Evolutionary conservation across 1,140 invertebrate species (phyloP).

Genomic region (Amyelois transitella): DNA sequence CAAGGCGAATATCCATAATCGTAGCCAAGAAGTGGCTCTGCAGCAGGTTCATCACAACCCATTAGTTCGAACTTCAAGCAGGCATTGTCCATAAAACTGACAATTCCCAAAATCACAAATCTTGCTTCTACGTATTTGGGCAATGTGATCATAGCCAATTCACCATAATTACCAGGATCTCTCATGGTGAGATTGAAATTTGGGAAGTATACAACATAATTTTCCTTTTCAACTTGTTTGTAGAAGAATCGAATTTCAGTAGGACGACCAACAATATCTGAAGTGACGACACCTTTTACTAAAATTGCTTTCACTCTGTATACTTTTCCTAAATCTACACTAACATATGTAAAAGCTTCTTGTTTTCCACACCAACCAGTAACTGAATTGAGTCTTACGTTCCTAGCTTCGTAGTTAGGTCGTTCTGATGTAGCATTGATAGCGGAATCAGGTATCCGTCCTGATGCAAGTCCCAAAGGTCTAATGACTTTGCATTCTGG

Average conservation of each 20-base stretch:
- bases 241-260: conserved; percentile 98
- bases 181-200: conserved; percentile 95
- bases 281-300: conserved; percentile 95
- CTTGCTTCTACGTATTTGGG: conserved; percentile 94
- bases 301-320: conserved; percentile 93
- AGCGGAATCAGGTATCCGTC: conserved; percentile 94
- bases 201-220: conserved; percentile 97
- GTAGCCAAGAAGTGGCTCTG: conserved; percentile 90
- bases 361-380: conserved; percentile 97
- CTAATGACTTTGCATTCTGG: conserved; percentile 95
- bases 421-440: conserved; percentile 96
- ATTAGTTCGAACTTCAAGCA: conserved; percentile 97
- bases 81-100: conserved; percentile 97
- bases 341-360: conserved; percentile 96
- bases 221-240: conserved; percentile 93
- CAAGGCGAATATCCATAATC: conserved; percentile 96
- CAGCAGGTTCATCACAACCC: conserved; percentile 90
- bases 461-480: conserved; percentile 93
- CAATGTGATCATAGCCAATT: conserved; percentile 95
- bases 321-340: conserved; percentile 93
- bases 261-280: conserved; percentile 94
- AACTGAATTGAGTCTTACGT: conserved; percentile 92
- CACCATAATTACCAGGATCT: conserved; percentile 89
- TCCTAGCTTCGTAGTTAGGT: conserved; percentile 92
- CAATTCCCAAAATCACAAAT: conserved; percentile 94